A percentile compares a stretch with the other conserved stretches of the same genome.
phyloP scores from a whole-genome alignment of 2,113 vertebrate species.

The Zootoca vivipara region DNA sequence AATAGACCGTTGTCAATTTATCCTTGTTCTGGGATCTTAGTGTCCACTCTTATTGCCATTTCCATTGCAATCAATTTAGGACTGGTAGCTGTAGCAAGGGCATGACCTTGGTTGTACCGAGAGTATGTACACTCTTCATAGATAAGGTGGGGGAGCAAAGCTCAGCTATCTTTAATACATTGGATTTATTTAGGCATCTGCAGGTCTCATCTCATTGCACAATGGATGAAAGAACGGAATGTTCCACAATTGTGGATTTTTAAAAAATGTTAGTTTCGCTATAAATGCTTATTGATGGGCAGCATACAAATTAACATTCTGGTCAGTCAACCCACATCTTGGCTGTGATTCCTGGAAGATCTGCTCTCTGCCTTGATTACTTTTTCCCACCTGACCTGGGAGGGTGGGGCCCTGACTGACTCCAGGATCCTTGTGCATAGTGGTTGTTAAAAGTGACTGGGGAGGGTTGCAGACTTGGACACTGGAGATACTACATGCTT shows the following conservation, averaged over 20 bases:
- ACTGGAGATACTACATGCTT: too few species aligned
- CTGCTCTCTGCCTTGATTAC: too few species aligned
- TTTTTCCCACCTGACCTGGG: too few species aligned
- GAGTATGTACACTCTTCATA: background rate
- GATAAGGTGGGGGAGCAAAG: too few species aligned
- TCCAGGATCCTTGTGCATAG: too few species aligned
- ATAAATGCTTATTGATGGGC: background rate
- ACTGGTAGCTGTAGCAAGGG: background rate
- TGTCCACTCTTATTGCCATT: background rate
- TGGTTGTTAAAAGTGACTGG: too few species aligned
- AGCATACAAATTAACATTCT: background rate
- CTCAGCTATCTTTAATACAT: background rate
- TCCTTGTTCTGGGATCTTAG: background rate
- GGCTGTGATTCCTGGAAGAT: too few species aligned
- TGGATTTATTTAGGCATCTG: background rate
- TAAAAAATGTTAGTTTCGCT: background rate
- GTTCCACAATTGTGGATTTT: background rate
- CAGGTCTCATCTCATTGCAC: background rate
- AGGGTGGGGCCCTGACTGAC: too few species aligned
- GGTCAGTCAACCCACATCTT: too few species aligned
- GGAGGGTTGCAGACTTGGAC: too few species aligned
- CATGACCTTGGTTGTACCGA: background rate
- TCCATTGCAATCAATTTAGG: slow-evolving; percentile 2
- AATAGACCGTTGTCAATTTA: background rate
- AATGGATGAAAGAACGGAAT: background rate